These are phyloP conservation scores for Perca schrenkii DNA, from an alignment of 2,113 vertebrate genomes.

Conservation along the genomic window DNA sequence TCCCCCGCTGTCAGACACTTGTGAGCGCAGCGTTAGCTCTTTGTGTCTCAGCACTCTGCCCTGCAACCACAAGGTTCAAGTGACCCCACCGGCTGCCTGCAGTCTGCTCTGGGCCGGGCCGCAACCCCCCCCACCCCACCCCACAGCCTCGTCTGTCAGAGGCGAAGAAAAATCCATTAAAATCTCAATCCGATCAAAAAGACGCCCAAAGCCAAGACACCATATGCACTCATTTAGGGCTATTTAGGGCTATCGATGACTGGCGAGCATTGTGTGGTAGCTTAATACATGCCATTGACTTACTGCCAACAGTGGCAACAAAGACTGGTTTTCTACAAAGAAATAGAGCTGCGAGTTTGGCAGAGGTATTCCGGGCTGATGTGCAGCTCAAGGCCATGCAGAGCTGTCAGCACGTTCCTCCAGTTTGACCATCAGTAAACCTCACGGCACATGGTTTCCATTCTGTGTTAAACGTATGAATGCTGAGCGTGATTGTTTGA, in stretches of 20 bases:
- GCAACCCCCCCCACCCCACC: background rate
- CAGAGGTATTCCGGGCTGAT: constrained; percentile 56
- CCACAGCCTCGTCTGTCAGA: constrained; percentile 77
- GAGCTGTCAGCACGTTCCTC: constrained; percentile 67
- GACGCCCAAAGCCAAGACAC: constrained; percentile 73
- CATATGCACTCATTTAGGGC: constrained; percentile 86
- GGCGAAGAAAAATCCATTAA: constrained; percentile 83
- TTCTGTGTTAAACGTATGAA: constrained; percentile 55
- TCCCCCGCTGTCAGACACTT: constrained; percentile 86
- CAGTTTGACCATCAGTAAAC: constrained; percentile 45
- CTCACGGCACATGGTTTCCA: constrained; percentile 71
- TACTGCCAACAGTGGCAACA: constrained; percentile 86
- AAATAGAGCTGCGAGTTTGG: constrained; percentile 78
- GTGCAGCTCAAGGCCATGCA: constrained; percentile 63
- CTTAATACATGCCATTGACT: constrained; percentile 85
- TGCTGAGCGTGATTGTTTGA: constrained; percentile 60
- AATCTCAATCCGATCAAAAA: constrained; percentile 85
- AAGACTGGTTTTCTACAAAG: constrained; percentile 78
- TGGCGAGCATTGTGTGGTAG: constrained; percentile 77
- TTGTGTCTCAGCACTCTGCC: constrained; percentile 86
- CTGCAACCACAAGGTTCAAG: constrained; percentile 90
- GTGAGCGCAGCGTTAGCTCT: constrained; percentile 82
- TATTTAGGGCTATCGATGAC: constrained; percentile 86
- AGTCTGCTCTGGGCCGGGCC: constrained; percentile 75
- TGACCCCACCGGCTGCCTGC: constrained; percentile 84